Evolutionary conservation across 2,113 vertebrate genomes (phyloP), one percentile per base, ranked within the genome.

Genomic region (Atlantisia rogersi): DNA sequence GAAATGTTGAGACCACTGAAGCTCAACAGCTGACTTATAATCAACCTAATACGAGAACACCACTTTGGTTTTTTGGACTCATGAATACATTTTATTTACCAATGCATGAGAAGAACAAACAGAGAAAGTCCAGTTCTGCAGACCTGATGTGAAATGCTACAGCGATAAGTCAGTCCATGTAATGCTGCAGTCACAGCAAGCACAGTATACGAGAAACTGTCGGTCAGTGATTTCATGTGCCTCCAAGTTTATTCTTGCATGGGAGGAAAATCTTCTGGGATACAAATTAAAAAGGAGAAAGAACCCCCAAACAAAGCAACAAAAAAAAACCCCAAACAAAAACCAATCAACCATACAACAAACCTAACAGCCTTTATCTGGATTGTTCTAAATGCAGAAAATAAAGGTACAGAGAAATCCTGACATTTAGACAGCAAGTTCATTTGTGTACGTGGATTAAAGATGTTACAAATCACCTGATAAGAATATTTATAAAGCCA

Each of bases 1-100:
- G 97, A 97, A 98, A 98, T 92, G 91, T 94, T 97, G 95, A 98
- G 97, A 97, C 94, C 94, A 82, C 81, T 85, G 95, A 85, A 96
- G 96, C 89, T 93, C 97, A 97, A 97, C 96, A 97, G 91, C 88
- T 97, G 89, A 97, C 88, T 97, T 98, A 85, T 25, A 97, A 96
- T 93, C 81, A 94, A 73, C 70, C 83, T 96, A 97, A 88, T 94
- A 97, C 35, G 95, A 97, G 94, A 86, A 73, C 65, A 95, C 86
- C 85, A 71, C 67, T 95, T 90, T 44, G 53, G 11, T 89, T 96
- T 85, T 97, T 90, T 76, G 5, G 87, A 91, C 53, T 90, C 55
- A n/a, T 29, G 68, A 87, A 96, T 91, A 82, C 39, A 65, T 94
- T 93, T 96, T 71, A 95, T 90, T 95, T 95, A 97, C 32, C 53